Conservation (phyloP, 2,797 vertebrate genomes). For the Pempheris klunzingeri region DNA sequence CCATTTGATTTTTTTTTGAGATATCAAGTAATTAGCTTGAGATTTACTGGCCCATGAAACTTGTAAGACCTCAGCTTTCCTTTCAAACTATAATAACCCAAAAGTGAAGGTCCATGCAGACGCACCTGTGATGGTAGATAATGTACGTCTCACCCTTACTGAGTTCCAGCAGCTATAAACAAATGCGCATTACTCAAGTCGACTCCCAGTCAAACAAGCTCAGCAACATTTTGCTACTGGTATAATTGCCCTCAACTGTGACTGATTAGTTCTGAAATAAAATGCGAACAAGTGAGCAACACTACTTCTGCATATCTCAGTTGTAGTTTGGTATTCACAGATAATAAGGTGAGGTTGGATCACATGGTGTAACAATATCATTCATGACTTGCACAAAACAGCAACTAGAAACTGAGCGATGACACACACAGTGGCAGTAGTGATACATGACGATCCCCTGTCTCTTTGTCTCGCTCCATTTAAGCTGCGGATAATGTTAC, state of each 20-base stretch:
- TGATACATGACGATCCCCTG: conserved; percentile 67
- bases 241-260: conserved; percentile 8
- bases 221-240: conserved; percentile 25
- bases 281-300: conserved; percentile 1
- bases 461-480: conserved; percentile 80
- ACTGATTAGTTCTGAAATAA: conserved; percentile 14
- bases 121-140: conserved; percentile 40
- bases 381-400: conserved; percentile 78
- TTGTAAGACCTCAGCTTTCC: neutral
- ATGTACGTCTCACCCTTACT: conserved; percentile 10
- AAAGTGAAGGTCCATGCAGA: conserved; percentile 3
- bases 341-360: conserved; percentile 46
- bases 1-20: neutral
- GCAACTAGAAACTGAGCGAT: conserved; percentile 67
- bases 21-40: neutral
- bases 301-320: conserved; percentile 5
- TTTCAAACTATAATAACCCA: neutral
- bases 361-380: conserved; percentile 66
- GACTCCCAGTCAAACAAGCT: conserved; percentile 54
- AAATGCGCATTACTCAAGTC: conserved; percentile 45
- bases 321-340: conserved; percentile 31
- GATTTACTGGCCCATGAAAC: neutral
- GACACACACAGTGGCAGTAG: conserved; percentile 67
- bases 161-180: conserved; percentile 34
- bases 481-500: conserved; percentile 77